Evolutionary conservation across 1,140 invertebrate genomes (phyloP), one percentile per base, ranked within the genome.

Genomic region (Trichonephila clavata): DNA sequence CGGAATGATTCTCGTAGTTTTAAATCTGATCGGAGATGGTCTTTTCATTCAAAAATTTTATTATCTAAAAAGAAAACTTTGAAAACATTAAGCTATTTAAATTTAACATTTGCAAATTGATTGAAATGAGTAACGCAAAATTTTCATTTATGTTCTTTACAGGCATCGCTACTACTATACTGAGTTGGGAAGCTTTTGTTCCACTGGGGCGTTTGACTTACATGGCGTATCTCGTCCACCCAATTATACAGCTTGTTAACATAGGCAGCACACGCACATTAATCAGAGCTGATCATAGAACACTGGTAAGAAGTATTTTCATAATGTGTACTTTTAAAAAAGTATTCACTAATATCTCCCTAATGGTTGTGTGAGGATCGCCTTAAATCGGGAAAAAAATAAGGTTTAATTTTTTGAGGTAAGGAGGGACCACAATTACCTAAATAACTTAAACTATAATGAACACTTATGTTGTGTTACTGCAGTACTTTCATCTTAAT

Each of bases 141-240:
- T 50, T 81, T 43, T 81, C 13, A 32, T 68, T 32, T 83, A 14
- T 50, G 21, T 50, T 77, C 16, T 81, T 81, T 80, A 13, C 63
- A 92, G 90, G 90, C 13, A 60, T 90, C 60, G 92, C 61, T 39
- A 59, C 71, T 16, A n/a, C 39, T 6, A 21, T 94, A 16, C 63
- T 94, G 20, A 88, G 80, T 18, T 94, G 94, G 91, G 61, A 83
- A 63, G 83, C 93, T 39, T 94, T 94, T 18, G 93, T 94, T 0
- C 94, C 94, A 18, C 63, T 94, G 20, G 81, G 93, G 50, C 88
- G 93, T 61, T 43, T 94, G 21, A 94, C 94, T 13, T 94, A 94
- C 43, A 87, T 91, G 77, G 77, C 93, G 14, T 94, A 94, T 65
- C 94, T 94, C 7, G 92, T 94, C 20, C 94, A 94, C 43, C 93